Percentiles rank a stretch among this genome's conserved stretches.
phyloP scores from a whole-genome alignment of 2,113 vertebrate genomes.

The Alligator sinensis region DNA sequence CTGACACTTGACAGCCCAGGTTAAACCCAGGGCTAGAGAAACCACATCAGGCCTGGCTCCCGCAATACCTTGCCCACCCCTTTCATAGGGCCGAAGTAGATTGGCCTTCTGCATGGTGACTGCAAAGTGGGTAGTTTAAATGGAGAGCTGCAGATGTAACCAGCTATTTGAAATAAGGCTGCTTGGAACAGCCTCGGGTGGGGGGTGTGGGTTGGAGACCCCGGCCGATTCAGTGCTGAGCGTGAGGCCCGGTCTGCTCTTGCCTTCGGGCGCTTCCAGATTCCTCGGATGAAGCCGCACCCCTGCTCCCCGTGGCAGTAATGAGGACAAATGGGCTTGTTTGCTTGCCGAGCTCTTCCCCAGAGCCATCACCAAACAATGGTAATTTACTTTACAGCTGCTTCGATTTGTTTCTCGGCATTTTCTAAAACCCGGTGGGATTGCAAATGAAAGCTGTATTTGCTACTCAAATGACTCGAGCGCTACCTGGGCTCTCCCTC shows the following conservation, averaged over 20 bases:
- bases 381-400: conserved; percentile 74
- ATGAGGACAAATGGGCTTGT: background rate
- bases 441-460: conserved; percentile 50
- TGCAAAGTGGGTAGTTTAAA: background rate
- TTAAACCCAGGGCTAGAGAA: too few species aligned
- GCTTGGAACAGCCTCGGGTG: background rate
- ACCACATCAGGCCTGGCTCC: too few species aligned
- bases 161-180: background rate
- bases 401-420: conserved; percentile 62
- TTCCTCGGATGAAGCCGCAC: background rate
- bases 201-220: background rate
- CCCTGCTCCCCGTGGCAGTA: accelerated
- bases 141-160: background rate
- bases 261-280: background rate
- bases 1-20: too few species aligned
- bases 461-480: conserved; percentile 15
- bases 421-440: conserved; percentile 20
- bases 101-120: background rate
- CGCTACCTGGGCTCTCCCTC: background rate
- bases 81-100: background rate
- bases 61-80: too few species aligned
- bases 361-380: conserved; percentile 62
- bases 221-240: background rate
- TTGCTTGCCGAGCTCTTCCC: conserved; percentile 69
- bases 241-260: background rate